A percentile compares a stretch with the other conserved stretches of the same genome.
Conservation (phyloP, 1,140 invertebrate species). For the Metopolophium dirhodum region DNA sequence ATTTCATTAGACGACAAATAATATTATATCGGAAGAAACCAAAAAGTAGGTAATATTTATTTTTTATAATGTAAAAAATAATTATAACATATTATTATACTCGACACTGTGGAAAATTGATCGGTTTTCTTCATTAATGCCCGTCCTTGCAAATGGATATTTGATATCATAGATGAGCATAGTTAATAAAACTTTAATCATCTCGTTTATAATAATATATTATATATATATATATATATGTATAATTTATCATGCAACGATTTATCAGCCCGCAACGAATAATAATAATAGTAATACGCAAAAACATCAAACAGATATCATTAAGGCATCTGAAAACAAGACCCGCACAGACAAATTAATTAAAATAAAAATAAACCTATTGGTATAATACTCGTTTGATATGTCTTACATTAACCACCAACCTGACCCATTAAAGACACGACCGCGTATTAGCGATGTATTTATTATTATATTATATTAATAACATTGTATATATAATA, state of each 20-base stretch:
- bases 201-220: background rate
- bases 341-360: background rate
- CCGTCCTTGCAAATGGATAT: background rate
- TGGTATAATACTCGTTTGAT: background rate
- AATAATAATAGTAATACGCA: background rate
- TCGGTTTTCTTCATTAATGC: background rate
- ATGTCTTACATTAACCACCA: background rate
- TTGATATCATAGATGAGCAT: background rate
- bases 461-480: background rate
- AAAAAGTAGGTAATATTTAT: background rate
- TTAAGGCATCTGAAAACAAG: background rate
- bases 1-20: background rate
- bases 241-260: background rate
- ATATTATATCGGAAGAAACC: background rate
- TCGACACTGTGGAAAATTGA: background rate
- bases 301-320: slow-evolving; percentile 10
- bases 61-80: too few relatives aligned
- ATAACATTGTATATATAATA: background rate
- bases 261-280: background rate
- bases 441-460: background rate
- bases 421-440: background rate
- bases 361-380: background rate
- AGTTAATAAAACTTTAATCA: background rate
- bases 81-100: background rate
- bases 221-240: background rate